phyloP scores from a whole-genome alignment of 1,140 invertebrate genomes.

The Carposina sasakii region DNA sequence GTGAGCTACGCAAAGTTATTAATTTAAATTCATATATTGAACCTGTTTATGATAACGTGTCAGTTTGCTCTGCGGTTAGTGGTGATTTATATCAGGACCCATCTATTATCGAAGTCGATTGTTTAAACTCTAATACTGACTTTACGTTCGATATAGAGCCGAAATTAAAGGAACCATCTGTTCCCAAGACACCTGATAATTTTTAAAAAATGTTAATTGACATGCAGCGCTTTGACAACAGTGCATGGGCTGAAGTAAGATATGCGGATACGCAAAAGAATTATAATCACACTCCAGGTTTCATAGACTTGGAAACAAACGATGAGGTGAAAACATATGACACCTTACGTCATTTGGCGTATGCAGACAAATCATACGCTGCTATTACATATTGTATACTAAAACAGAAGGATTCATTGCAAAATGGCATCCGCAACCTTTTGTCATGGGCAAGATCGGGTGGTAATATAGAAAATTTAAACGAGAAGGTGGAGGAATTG shows the following conservation, averaged over 20 bases:
- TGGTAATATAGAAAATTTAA: neutral
- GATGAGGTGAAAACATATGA: constrained; percentile 1
- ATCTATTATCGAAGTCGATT: too few relatives aligned
- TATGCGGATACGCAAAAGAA: neutral
- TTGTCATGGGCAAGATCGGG: neutral
- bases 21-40: neutral
- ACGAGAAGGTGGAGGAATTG: neutral
- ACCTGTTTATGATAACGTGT: neutral
- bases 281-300: neutral
- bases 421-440: neutral
- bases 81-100: neutral
- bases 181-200: neutral
- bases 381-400: neutral
- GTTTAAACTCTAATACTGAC: too few relatives aligned
- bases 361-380: neutral
- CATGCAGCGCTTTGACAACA: neutral
- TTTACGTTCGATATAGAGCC: neutral
- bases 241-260: neutral
- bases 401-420: neutral
- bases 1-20: neutral
- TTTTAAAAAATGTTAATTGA: neutral
- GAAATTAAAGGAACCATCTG: neutral
- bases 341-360: neutral
- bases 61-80: neutral
- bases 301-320: neutral